Evolutionary conservation across 2,113 vertebrate genomes (phyloP).

Genomic region (Thalassarche chlororhynchos): DNA sequence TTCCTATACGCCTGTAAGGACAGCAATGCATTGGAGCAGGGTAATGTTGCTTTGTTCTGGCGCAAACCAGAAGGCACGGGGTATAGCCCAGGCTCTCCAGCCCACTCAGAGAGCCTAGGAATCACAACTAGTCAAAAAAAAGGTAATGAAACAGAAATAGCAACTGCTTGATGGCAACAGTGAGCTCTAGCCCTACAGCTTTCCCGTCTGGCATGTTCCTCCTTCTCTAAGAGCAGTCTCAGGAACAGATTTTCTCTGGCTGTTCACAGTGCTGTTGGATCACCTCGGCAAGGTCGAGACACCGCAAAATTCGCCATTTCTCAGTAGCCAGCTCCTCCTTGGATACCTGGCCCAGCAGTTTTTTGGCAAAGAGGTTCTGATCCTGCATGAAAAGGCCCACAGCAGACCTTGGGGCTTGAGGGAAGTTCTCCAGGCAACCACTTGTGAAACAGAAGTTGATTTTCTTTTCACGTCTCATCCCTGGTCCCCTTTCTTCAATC

Average conservation of each 20-base stretch:
- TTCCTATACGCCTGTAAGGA: not conserved
- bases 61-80: not conserved
- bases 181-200: not conserved
- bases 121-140: not conserved
- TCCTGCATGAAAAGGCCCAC: constrained; percentile 95
- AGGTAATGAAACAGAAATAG: not conserved
- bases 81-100: not conserved
- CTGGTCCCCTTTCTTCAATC: constrained; percentile 89
- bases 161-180: not conserved
- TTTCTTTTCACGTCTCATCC: constrained; percentile 81
- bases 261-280: constrained; percentile 78
- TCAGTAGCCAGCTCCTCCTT: constrained; percentile 80
- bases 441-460: constrained; percentile 88
- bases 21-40: not conserved
- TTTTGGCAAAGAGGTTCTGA: constrained; percentile 85
- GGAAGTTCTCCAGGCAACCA: constrained; percentile 82
- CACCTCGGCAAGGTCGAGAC: constrained; percentile 82
- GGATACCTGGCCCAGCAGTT: constrained; percentile 81
- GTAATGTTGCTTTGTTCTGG: not conserved
- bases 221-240: not conserved
- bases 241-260: constrained; percentile 14
- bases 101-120: not conserved
- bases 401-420: constrained; percentile 68
- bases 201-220: not conserved
- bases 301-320: constrained; percentile 82